These are phyloP conservation scores for Daboia siamensis DNA, from an alignment of 2,113 vertebrate species.

Conservation along the genomic window DNA sequence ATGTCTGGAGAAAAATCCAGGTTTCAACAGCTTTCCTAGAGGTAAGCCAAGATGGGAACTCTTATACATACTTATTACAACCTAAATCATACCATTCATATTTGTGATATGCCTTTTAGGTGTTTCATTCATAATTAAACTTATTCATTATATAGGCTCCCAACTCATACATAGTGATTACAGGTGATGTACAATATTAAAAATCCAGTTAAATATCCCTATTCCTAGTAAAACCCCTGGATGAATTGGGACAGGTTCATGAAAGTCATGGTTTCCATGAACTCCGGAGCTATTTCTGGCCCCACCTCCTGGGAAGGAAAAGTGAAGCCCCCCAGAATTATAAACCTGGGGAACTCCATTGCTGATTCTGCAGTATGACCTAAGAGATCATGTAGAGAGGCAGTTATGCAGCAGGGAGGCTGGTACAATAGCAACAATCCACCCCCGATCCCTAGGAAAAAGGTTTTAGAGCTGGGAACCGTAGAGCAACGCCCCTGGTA, in stretches of 20 bases:
- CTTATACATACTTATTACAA: neutral
- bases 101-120: neutral
- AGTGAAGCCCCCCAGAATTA: neutral
- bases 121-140: neutral
- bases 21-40: neutral
- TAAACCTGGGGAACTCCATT: neutral
- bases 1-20: neutral
- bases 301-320: neutral
- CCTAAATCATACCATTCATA: neutral
- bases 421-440: neutral
- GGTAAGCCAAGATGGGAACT: neutral
- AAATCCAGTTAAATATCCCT: neutral
- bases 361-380: neutral
- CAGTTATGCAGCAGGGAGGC: neutral
- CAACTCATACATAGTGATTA: neutral
- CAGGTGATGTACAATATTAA: neutral
- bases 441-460: neutral
- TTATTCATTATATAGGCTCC: neutral
- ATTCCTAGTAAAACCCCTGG: neutral
- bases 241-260: neutral
- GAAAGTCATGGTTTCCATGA: neutral
- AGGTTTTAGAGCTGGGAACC: neutral
- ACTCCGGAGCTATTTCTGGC: neutral
- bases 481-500: neutral
- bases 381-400: neutral